phyloP scores from a whole-genome alignment of 2,797 vertebrate species.

The Hephaestus fuliginosus region DNA sequence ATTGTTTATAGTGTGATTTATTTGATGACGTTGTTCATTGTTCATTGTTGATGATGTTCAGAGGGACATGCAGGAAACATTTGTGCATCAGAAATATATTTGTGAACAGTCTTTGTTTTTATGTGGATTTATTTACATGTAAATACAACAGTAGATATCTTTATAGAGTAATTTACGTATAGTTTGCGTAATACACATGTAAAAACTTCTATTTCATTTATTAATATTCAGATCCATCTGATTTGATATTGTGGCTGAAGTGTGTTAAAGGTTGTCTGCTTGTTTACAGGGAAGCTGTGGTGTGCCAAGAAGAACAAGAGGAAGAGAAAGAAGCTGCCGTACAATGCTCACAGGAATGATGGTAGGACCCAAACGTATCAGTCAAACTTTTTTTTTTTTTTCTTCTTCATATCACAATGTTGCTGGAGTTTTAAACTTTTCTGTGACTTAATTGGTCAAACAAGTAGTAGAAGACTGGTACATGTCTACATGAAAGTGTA shows the following conservation, averaged over 20 bases:
- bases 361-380: slow-evolving; percentile 76
- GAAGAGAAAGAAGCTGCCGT: slow-evolving; percentile 96
- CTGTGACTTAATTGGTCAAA: background rate
- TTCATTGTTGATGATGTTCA: background rate
- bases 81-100: too few relatives aligned
- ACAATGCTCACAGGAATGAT: slow-evolving; percentile 94
- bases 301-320: slow-evolving; percentile 99
- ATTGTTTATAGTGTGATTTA: background rate
- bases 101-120: too few relatives aligned
- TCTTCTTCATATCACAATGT: too few relatives aligned
- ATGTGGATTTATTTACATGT: too few relatives aligned
- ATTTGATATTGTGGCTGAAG: background rate
- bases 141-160: too few relatives aligned
- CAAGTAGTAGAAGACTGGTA: background rate
- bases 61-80: too few relatives aligned
- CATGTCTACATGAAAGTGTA: background rate
- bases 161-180: too few relatives aligned
- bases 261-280: background rate
- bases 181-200: too few relatives aligned
- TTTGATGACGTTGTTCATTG: background rate
- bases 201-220: too few relatives aligned
- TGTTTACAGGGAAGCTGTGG: slow-evolving; percentile 93
- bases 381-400: too few relatives aligned
- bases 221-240: too few relatives aligned
- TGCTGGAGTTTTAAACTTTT: background rate